Evolutionary conservation across 2,888 invertebrate species (phyloP).

Genomic region (Drosophila emarginata): DNA sequence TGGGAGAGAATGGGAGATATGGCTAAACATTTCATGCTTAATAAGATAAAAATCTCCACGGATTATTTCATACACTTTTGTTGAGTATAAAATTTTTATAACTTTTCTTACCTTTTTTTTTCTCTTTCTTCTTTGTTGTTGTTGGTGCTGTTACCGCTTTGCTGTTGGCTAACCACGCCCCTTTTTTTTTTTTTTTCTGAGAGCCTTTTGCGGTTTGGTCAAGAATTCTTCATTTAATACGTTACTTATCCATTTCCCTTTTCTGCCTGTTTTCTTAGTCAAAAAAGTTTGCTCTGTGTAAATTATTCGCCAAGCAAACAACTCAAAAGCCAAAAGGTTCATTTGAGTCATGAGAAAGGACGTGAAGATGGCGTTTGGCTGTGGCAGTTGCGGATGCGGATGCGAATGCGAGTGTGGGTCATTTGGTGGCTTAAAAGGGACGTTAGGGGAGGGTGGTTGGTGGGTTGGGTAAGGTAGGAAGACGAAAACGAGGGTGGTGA

Average conservation of each 20-base stretch:
- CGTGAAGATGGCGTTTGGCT: background rate
- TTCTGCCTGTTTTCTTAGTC: slow-evolving; percentile 50
- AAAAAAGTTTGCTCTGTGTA: slow-evolving; percentile 66
- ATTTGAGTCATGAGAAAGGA: slow-evolving; percentile 26
- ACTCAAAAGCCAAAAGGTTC: slow-evolving; percentile 57
- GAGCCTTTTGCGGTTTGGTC: slow-evolving; percentile 64
- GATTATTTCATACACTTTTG: slow-evolving; percentile 74
- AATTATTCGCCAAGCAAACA: slow-evolving; percentile 73
- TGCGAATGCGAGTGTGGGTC: background rate
- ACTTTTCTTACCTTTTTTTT: slow-evolving; percentile 18
- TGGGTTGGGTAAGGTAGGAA: background rate
- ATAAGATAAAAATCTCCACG: slow-evolving; percentile 75
- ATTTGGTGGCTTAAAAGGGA: background rate
- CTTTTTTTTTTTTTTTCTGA: slow-evolving; percentile 1
- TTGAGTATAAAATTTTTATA: slow-evolving; percentile 63
- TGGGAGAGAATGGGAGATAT: slow-evolving; percentile 20
- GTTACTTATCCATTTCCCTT: slow-evolving; percentile 16
- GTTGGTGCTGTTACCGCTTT: slow-evolving; percentile 10
- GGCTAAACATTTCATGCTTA: slow-evolving; percentile 69
- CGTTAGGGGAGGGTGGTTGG: background rate
- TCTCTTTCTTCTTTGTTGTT: slow-evolving; percentile 35
- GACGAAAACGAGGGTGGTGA: background rate
- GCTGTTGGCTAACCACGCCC: slow-evolving; percentile 3
- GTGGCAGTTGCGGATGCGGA: background rate
- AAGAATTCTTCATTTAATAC: slow-evolving; percentile 37